Percentiles rank a stretch among this genome's conserved stretches.
These are phyloP conservation scores for Passerculus sandwichensis DNA, from an alignment of 2,797 vertebrate species.

Conservation along the genomic window DNA sequence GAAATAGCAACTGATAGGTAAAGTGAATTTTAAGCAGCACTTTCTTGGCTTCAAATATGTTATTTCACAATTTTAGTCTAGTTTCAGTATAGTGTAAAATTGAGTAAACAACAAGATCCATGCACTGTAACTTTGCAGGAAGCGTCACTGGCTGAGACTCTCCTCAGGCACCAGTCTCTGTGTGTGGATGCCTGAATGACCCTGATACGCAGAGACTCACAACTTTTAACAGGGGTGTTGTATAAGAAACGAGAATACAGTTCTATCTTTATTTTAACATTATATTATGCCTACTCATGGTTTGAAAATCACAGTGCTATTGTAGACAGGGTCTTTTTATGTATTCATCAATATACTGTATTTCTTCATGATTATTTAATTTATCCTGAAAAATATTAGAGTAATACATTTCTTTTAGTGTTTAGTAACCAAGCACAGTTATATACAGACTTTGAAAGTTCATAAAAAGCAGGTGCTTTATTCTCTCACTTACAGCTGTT, in stretches of 20 bases:
- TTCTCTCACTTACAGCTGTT: neutral
- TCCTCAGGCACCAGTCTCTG: rapidly evolving
- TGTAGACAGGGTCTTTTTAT: neutral
- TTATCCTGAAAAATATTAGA: neutral
- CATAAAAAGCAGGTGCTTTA: neutral
- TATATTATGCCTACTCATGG: neutral
- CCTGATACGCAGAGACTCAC: neutral
- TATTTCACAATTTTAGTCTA: neutral
- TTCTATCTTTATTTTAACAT: neutral
- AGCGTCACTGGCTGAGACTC: neutral
- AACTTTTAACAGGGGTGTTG: neutral
- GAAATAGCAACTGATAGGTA: neutral
- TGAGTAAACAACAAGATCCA: neutral
- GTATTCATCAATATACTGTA: neutral
- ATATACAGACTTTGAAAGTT: neutral
- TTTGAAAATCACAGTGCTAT: neutral
- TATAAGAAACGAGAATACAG: neutral
- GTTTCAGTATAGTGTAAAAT: neutral
- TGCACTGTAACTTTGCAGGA: neutral
- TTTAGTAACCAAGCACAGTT: neutral
- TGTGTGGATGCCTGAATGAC: neutral
- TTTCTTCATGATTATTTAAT: neutral
- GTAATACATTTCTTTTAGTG: neutral
- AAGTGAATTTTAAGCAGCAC: neutral
- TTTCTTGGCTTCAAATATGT: neutral